These are phyloP conservation scores for Poeciliopsis turrubarensis DNA, from an alignment of 2,113 vertebrate genomes.

Conservation along the genomic window DNA sequence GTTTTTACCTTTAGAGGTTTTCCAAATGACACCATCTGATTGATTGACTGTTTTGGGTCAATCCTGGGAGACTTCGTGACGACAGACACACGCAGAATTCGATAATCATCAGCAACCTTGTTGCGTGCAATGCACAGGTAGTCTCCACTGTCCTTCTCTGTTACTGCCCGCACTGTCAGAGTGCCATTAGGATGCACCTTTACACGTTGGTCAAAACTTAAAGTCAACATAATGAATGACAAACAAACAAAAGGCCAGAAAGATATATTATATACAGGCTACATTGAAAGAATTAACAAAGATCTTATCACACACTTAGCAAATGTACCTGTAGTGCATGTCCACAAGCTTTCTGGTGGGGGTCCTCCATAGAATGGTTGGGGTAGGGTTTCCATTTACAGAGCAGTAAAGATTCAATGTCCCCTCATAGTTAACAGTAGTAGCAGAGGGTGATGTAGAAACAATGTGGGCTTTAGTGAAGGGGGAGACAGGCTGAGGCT, in stretches of 20 bases:
- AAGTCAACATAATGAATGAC: slow-evolving; percentile 6
- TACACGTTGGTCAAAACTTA: slow-evolving; percentile 84
- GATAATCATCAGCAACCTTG: slow-evolving; percentile 87
- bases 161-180: slow-evolving; percentile 83
- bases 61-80: slow-evolving; percentile 89
- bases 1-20: slow-evolving; percentile 85
- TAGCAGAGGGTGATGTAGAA: slow-evolving; percentile 82
- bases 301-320: slow-evolving; percentile 8
- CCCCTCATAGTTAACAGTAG: slow-evolving; percentile 80
- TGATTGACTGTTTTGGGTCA: slow-evolving; percentile 78
- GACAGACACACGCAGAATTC: slow-evolving; percentile 86
- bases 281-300: slow-evolving; percentile 31
- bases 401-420: slow-evolving; percentile 85
- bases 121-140: slow-evolving; percentile 93
- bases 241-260: background rate
- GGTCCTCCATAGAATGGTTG: slow-evolving; percentile 90
- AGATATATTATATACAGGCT: background rate
- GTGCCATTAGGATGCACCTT: slow-evolving; percentile 89
- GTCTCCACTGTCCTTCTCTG: slow-evolving; percentile 89
- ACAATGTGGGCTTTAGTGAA: slow-evolving; percentile 85
- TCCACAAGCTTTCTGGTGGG: slow-evolving; percentile 88
- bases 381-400: slow-evolving; percentile 87
- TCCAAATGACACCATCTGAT: slow-evolving; percentile 85
- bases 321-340: slow-evolving; percentile 84
- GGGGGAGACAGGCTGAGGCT: slow-evolving; percentile 38